A percentile compares a stretch with the other conserved stretches of the same genome.
Evolutionary conservation across 2,888 invertebrate species (phyloP).

Genomic region (Polydrusus pterygomalis): DNA sequence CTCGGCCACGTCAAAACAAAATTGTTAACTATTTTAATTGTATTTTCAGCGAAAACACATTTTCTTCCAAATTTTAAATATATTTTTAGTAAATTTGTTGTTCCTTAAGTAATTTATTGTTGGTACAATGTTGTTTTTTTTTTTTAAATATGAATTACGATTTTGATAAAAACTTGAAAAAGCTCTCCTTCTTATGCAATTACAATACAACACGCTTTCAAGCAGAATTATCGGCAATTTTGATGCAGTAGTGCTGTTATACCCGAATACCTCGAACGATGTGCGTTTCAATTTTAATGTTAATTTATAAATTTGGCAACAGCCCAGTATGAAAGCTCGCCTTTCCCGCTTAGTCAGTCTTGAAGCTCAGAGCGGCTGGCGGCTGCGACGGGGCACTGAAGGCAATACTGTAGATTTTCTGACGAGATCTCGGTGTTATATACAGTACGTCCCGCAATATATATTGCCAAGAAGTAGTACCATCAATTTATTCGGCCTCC

Average conservation of each 20-base stretch:
- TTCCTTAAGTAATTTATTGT: not conserved
- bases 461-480: too few relatives aligned
- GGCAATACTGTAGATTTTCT: conserved; percentile 28
- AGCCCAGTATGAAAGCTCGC: conserved; percentile 24
- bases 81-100: not conserved
- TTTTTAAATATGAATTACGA: too few relatives aligned
- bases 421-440: conserved; percentile 11
- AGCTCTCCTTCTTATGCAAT: too few relatives aligned
- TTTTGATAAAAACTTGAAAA: too few relatives aligned
- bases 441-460: not conserved
- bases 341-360: conserved; percentile 29
- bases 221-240: not conserved
- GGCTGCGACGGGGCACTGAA: conserved; percentile 26
- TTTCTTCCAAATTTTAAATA: too few relatives aligned
- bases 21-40: too few relatives aligned
- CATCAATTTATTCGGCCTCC: too few relatives aligned
- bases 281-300: conserved; percentile 22
- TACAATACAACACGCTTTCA: not conserved
- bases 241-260: not conserved
- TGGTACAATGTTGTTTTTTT: too few relatives aligned
- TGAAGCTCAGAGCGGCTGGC: conserved; percentile 26
- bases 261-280: not conserved
- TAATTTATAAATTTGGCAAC: conserved; percentile 29
- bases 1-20: too few relatives aligned
- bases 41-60: too few relatives aligned